phyloP scores from a whole-genome alignment of 92 coral and sea anemone species.

The Umimayanthus kanabou region DNA sequence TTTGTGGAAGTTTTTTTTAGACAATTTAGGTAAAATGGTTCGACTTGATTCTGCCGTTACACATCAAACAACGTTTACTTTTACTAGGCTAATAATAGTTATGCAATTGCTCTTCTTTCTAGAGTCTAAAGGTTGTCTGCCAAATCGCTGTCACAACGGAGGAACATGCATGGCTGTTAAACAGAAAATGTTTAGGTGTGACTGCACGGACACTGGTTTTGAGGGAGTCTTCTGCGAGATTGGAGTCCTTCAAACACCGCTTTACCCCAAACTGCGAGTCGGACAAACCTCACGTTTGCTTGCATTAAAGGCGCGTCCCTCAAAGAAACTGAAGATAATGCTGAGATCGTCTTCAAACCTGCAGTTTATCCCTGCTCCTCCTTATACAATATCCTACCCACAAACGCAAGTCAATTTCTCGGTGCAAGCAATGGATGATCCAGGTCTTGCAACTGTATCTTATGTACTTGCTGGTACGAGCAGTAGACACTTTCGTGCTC shows the following conservation, averaged over 20 bases:
- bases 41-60: no score
- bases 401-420: constrained; percentile 42
- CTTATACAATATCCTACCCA: constrained; percentile 39
- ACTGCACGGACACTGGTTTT: constrained; percentile 61
- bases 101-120: neutral
- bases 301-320: constrained; percentile 47
- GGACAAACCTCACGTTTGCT: neutral
- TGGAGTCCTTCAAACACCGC: constrained; percentile 53
- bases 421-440: constrained; percentile 26
- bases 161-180: constrained; percentile 52
- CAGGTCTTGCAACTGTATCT: constrained; percentile 56
- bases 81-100: no score
- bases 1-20: no score
- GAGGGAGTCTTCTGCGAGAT: constrained; percentile 54
- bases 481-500: constrained; percentile 32
- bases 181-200: constrained; percentile 37
- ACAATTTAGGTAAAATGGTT: no score
- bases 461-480: constrained; percentile 47
- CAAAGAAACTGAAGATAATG: constrained; percentile 27
- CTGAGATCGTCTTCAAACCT: constrained; percentile 44
- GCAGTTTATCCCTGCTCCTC: constrained; percentile 36
- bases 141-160: constrained; percentile 61
- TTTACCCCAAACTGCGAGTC: constrained; percentile 51
- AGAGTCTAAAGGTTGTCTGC: constrained; percentile 53
- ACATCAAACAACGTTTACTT: no score